Evolutionary conservation across 2,113 vertebrate species (phyloP), one percentile per base, ranked within the genome.

Genomic region (Phocoena phocoena): DNA sequence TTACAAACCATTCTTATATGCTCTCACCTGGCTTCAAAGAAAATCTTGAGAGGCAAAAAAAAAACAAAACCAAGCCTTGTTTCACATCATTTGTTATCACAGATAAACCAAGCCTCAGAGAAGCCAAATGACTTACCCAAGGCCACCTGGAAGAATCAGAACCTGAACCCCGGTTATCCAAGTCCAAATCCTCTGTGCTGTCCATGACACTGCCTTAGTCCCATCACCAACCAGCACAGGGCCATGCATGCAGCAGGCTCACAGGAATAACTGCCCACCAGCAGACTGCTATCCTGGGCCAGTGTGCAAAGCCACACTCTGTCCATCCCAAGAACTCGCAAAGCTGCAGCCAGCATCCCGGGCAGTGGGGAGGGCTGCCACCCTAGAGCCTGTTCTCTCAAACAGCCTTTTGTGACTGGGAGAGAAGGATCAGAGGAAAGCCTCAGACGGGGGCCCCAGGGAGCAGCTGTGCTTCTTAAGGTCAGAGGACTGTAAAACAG

Each of bases 401-500:
- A 93, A 87, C 10, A 74, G 96, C 82, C 77, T 94, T 96, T 81
- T 88, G 67, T 93, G 88, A 76, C 81, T 6, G 23, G 70, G 31
- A 81, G 36, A 50, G 88, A 60, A 76, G 62, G 85, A 88, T 92
- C 90, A 88, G 41, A 97, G 93, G 50, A 82, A 96, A 97, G 84
- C 62, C 88, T 96, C 62, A 79, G 96, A 79, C 41, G 28, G 68
- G 2, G 20, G 88, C 76, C 89, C 76, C 77, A 44, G 80, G 88
- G 91, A 96, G 81, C 77, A 83, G 88, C 28, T 28, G 2, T 13
- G 88, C 91, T 90, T 92, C 95, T 79, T 94, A 93, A 97, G 92
- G 96, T 96, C 96, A 97, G 93, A 95, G 77, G 87, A 88, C 86
- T 83, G 55, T 67, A 87, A 95, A 93, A 89, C 94, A 94, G 83